Evolutionary conservation across 2,113 vertebrate species (phyloP), one percentile per base, ranked within the genome.

Genomic region (Buteo buteo): DNA sequence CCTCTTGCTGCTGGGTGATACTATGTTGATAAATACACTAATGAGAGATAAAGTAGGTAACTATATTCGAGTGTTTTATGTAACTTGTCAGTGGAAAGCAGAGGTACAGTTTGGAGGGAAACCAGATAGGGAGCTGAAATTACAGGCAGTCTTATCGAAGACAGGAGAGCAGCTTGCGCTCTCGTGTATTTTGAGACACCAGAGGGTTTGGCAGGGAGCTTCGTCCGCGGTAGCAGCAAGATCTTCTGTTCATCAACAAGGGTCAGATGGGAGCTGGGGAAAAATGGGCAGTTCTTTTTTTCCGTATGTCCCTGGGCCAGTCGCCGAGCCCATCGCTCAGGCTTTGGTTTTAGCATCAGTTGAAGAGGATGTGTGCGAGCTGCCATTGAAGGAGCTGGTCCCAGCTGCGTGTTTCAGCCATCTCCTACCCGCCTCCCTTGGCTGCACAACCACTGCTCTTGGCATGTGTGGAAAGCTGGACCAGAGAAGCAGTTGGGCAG

Each of bases 51-150:
- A 94, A 72, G 59, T 8, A 58, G 84, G 93, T 69, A 77, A 90
- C 49, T 34, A 0, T 44, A 44, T 59, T 64, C 0, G 13, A 76
- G 91, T 91, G 81, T n/a, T 89, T 82, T 55, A 38, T 88, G 77
- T 71, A 21, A 80, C 77, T 76, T 87, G 85, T 72, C 76, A 44
- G 45, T 47, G 93, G 84, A 66, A 91, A 88, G 73, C 88, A 85
- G 89, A 82, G 84, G 89, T 79, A 40, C 24, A 2, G 10, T 59
- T 58, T 3, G 45, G 72, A 94, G 47, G 88, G 90, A 91, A 81
- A 81, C 40, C 38, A 86, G 91, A 92, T 90, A 78, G 80, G 86
- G 93, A 96, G 91, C 86, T 97, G 94, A 92, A 96, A 93, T 96
- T 95, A 79, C 65, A 79, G 83, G 81, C 80, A 77, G 67, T 16